phyloP scores from a whole-genome alignment of 2,797 vertebrate species.

The Labeo calbasu region DNA sequence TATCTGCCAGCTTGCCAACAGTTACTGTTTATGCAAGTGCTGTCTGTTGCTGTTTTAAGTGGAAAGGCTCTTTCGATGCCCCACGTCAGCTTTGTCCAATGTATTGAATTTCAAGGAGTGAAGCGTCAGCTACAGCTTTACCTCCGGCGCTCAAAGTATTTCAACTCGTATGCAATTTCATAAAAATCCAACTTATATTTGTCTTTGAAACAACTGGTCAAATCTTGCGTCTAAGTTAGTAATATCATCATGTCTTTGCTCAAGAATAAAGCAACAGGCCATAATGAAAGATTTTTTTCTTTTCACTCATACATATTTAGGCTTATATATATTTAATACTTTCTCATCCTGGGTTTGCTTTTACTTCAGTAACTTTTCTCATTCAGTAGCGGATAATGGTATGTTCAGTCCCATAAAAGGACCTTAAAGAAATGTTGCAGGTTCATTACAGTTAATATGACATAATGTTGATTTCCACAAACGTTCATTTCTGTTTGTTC shows the following conservation, averaged over 20 bases:
- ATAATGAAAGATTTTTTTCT: not conserved
- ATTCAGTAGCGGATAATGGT: not conserved
- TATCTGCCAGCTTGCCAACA: constrained; percentile 1
- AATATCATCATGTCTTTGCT: not conserved
- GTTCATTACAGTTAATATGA: not conserved
- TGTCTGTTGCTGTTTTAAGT: constrained; percentile 24
- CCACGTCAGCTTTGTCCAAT: not conserved
- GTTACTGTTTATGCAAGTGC: constrained; percentile 25
- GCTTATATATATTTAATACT: not conserved
- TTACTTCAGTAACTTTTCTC: not conserved
- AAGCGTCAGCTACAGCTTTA: not conserved
- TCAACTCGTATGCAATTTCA: not conserved
- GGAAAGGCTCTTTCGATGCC: not conserved
- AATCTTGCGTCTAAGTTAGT: not conserved
- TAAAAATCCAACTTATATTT: not conserved
- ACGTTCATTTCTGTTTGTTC: not conserved
- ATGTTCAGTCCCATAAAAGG: not conserved
- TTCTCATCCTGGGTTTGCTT: not conserved
- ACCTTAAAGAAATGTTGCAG: not conserved
- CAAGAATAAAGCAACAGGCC: not conserved
- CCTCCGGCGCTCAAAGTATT: not conserved
- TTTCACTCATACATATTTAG: not conserved
- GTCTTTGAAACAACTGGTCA: not conserved
- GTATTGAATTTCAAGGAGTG: not conserved
- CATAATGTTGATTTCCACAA: not conserved